Percentiles rank a stretch among this genome's conserved stretches.
Evolutionary conservation across 2,888 invertebrate genomes (phyloP).

Genomic region (Polyommatus icarus): DNA sequence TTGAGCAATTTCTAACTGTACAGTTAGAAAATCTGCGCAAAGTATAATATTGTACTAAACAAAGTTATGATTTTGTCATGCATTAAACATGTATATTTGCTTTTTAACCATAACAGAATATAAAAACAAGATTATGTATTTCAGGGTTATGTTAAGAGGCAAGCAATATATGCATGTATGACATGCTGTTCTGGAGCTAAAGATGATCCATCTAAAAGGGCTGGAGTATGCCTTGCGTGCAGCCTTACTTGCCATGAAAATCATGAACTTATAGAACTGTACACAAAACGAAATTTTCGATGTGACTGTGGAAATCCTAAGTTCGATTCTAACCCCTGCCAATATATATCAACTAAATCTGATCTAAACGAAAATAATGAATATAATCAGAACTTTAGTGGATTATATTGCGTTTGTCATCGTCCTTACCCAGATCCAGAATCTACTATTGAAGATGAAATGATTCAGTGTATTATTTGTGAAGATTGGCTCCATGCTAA

Average conservation of each 20-base stretch:
- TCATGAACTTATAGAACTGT: constrained; percentile 96
- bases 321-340: constrained; percentile 85
- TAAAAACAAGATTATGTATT: constrained; percentile 44
- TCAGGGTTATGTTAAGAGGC: constrained; percentile 94
- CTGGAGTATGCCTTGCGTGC: constrained; percentile 96
- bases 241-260: constrained; percentile 96
- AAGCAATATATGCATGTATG: constrained; percentile 96
- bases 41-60: too few species aligned
- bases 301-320: constrained; percentile 96
- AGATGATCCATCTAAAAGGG: constrained; percentile 80
- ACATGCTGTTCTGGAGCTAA: constrained; percentile 90
- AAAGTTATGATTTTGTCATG: too few species aligned
- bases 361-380: constrained; percentile 85
- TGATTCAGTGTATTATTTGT: constrained; percentile 97
- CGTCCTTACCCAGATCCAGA: constrained; percentile 98
- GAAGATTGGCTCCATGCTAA: constrained; percentile 98
- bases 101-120: too few species aligned
- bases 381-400: constrained; percentile 97
- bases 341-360: constrained; percentile 82
- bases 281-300: constrained; percentile 96
- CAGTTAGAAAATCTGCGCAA: too few species aligned
- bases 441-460: constrained; percentile 89
- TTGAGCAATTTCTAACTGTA: too few species aligned
- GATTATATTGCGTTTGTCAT: constrained; percentile 94
- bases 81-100: too few species aligned